Percentiles rank a stretch among this genome's conserved stretches.
These are phyloP conservation scores for Anas platyrhynchos DNA, from an alignment of 2,113 vertebrate genomes.

Conservation along the genomic window DNA sequence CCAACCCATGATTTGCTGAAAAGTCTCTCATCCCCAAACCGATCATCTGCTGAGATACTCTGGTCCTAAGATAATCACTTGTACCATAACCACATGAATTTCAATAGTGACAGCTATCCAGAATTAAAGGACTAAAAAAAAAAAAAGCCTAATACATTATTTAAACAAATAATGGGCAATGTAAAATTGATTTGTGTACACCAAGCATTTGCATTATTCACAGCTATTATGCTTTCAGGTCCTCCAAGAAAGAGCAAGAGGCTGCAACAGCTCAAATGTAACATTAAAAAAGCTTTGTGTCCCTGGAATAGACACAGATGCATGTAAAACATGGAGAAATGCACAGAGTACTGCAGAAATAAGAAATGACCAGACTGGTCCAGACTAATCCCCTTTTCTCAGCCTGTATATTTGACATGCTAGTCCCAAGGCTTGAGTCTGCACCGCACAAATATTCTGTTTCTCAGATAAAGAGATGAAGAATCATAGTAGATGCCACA, in stretches of 20 bases:
- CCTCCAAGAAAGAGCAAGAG: too few species aligned
- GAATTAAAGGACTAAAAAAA: background rate
- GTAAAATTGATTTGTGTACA: background rate
- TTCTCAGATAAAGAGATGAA: constrained; percentile 55
- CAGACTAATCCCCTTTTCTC: too few species aligned
- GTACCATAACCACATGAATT: background rate
- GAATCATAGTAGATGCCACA: constrained; percentile 9
- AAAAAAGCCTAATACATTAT: background rate
- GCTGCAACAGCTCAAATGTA: too few species aligned
- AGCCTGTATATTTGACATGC: too few species aligned
- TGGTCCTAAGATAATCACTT: background rate
- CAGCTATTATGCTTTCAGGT: too few species aligned
- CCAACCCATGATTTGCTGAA: background rate
- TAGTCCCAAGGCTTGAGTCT: background rate
- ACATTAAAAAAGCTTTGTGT: too few species aligned
- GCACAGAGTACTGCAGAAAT: too few species aligned
- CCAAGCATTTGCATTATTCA: background rate
- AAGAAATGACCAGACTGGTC: too few species aligned
- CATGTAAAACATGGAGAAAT: too few species aligned
- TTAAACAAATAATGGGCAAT: background rate
- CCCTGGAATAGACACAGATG: too few species aligned
- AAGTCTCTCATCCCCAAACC: background rate
- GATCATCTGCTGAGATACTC: background rate
- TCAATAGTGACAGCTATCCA: background rate
- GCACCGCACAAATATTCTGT: constrained; percentile 15